Base-by-base conservation (phyloP, 2,888 invertebrate genomes). In the Cosmopolites sordidus region DNA sequence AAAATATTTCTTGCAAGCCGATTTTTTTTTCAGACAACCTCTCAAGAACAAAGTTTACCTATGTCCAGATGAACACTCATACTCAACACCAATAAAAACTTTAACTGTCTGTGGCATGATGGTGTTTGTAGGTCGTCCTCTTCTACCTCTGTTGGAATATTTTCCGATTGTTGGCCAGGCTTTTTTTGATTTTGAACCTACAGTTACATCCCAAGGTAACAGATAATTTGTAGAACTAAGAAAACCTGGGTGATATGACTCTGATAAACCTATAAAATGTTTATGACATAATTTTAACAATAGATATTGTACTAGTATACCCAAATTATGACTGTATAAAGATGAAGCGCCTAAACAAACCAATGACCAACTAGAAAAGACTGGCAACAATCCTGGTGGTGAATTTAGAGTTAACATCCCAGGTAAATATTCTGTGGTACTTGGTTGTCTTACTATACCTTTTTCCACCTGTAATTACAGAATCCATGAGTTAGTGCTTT, bases 11-110 rank as follows among this genome's bases (percentile, higher is more conserved):
- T n/a, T n/a, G n/a, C n/a, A n/a, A n/a, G n/a, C n/a, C n/a, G n/a
- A n/a, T n/a, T n/a, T n/a, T n/a, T n/a, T 41, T 41, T 17, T 17
- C 14, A 41, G 8, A 38, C 38, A 5, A 38, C 12, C 14, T 9
- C n/a, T 12, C 8, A 9, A 38, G 38, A 38, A 38, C 17, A 16
- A 14, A 12, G 14, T 9, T 38, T 40, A 45, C 58, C 62, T 81
- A 73, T 99, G 97, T n/a, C 98, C 98, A n/a, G 92, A 75, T 0
- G 91, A 88, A 73, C 98, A 99, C 75, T 99, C 98, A 73, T 97
- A 98, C 72, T 99, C 98, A 65, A 92, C 86, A 0, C 98, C 98
- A 51, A 98, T 84, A 73, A 95, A 95, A 63, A 94, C 88, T 77
- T 94, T 93, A 38, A 92, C 88, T 2, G 84, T 84, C 65, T 83